Base-by-base conservation (phyloP, 2,888 invertebrate species). In the Phalera bucephala region DNA sequence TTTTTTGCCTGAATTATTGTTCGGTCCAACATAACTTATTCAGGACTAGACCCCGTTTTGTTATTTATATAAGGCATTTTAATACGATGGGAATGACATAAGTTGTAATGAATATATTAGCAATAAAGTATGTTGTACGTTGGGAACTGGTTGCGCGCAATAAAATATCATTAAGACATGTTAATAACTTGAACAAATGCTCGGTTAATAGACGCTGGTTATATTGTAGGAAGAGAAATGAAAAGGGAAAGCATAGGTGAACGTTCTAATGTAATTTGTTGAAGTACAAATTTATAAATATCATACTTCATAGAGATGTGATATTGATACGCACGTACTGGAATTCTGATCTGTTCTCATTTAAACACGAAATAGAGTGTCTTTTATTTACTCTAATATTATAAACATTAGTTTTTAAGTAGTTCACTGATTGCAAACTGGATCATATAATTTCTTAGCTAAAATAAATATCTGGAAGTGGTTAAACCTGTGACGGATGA, bases 51-150 rank as follows among this genome's bases (percentile, higher is more conserved):
- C 61, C 60, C 62, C 47, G 74, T 71, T 76, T 82, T 80, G 78
- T 81, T 80, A 83, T 85, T 80, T 84, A 82, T 81, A 79, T 76
- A 77, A 73, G 62, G 66, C 62, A 67, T 78, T 81, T 81, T 79
- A 84, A 86, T 80, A 67, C 75, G 73, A 74, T 83, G 85, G 79
- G 85, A 86, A 85, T 83, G 80, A 80, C 67, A 71, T 82, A 80
- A 74, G 71, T 72, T 67, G 67, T 68, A 79, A 88, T 87, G 87
- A 89, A 88, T 88, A 87, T 75, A 84, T 88, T 86, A 85, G 79
- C 77, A 77, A 72, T 86, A 82, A 87, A 83, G 51, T 55, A 72
- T 49, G 43, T 48, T 58, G 62, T 53, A 50, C 52, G 38, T 54
- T 55, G 45, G 66, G 63, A 71, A 80, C 85, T 74, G 72, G 83